Evolutionary conservation across 2,888 invertebrate species (phyloP).

Genomic region (Amphipyra berbera): DNA sequence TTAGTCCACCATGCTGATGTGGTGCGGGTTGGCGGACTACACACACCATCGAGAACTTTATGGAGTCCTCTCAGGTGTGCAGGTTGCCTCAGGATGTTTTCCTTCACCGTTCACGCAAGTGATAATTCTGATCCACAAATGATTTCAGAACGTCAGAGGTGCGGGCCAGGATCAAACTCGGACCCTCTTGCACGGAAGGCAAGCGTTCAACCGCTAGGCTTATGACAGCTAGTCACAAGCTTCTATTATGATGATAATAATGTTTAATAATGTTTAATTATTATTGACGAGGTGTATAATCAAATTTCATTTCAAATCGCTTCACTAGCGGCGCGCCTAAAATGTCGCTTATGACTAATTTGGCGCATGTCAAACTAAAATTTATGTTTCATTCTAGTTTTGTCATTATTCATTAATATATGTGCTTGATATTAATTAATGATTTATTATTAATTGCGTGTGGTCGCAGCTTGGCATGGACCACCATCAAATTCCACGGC

Average conservation of each 20-base stretch:
- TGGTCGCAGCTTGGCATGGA: slow-evolving; percentile 23
- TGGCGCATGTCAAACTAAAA: slow-evolving; percentile 39
- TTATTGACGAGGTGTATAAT: neutral
- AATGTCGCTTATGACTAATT: slow-evolving; percentile 28
- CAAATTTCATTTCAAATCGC: slow-evolving; percentile 2
- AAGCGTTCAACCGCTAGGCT: too few species aligned
- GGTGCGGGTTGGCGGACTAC: too few species aligned
- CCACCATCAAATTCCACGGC: slow-evolving; percentile 11
- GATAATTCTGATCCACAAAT: too few species aligned
- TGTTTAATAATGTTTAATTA: neutral
- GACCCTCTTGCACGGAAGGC: too few species aligned
- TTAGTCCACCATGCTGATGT: too few species aligned
- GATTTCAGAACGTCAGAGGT: too few species aligned
- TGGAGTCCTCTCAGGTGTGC: too few species aligned
- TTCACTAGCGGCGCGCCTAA: slow-evolving; percentile 8
- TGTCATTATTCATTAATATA: slow-evolving; percentile 16
- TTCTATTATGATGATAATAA: neutral
- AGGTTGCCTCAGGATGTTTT: too few species aligned
- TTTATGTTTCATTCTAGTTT: slow-evolving; percentile 26
- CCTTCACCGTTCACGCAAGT: too few species aligned
- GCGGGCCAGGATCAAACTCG: too few species aligned
- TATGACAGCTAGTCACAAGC: neutral
- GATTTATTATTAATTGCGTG: slow-evolving; percentile 41
- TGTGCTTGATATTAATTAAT: slow-evolving; percentile 28
- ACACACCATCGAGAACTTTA: too few species aligned